Evolutionary conservation across 2,888 invertebrate species (phyloP).

Genomic region (Bibio marci): DNA sequence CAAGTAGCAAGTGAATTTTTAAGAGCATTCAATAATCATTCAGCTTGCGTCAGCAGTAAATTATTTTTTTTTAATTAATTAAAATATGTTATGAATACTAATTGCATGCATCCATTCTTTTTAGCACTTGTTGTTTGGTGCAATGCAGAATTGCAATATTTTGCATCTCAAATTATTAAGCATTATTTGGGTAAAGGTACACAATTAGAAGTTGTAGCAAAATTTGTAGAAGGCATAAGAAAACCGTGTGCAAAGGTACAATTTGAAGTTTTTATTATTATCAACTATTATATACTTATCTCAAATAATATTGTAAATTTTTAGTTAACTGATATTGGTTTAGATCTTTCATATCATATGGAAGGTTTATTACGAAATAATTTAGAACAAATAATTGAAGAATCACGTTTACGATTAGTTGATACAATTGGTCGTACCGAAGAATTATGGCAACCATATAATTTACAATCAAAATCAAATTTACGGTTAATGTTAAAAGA

Average conservation of each 20-base stretch:
- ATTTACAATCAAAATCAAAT: constrained; percentile 27
- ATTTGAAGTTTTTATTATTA: no score
- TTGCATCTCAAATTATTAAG: constrained; percentile 66
- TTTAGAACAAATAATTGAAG: constrained; percentile 25
- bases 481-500: constrained; percentile 23
- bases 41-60: constrained; percentile 54
- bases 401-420: constrained; percentile 23
- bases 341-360: constrained; percentile 83
- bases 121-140: constrained; percentile 81
- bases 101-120: constrained; percentile 9
- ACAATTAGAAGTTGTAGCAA: constrained; percentile 63
- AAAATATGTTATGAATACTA: constrained; percentile 1
- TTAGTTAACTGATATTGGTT: constrained; percentile 46
- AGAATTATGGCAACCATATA: constrained; percentile 28
- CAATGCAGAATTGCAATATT: constrained; percentile 60
- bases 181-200: constrained; percentile 85
- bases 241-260: constrained; percentile 25
- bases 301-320: no score
- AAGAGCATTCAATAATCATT: constrained; percentile 63
- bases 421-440: constrained; percentile 28
- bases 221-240: constrained; percentile 68
- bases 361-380: constrained; percentile 69
- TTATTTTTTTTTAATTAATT: no score
- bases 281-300: no score
- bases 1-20: constrained; percentile 58